Conservation (phyloP, 2,113 vertebrate species). For the Hippolais icterina region DNA sequence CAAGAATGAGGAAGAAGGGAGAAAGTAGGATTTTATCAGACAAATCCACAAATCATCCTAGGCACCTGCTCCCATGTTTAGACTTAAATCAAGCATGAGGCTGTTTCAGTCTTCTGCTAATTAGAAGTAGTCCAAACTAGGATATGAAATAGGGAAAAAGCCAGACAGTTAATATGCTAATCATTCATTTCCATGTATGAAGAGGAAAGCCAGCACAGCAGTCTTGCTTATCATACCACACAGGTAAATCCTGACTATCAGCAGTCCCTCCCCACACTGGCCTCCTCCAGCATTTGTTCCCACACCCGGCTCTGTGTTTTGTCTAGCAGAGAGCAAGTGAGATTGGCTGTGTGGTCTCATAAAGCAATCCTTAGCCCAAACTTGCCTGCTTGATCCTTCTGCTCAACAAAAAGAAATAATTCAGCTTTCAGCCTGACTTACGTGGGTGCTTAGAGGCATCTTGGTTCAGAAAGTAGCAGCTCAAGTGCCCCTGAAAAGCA, state of each 20-base stretch:
- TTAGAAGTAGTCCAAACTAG: not conserved
- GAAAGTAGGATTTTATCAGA: not conserved
- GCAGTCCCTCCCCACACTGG: not conserved
- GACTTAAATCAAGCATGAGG: not conserved
- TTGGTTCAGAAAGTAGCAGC: not conserved
- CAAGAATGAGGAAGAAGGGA: not conserved
- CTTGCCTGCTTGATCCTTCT: conserved; percentile 45
- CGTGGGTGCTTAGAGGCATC: not conserved
- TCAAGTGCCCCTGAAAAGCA: not conserved
- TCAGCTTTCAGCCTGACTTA: conserved; percentile 29
- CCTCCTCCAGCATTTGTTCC: not conserved
- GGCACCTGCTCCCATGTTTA: not conserved
- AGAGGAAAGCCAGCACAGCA: not conserved
- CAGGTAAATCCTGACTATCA: not conserved
- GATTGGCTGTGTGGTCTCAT: conserved; percentile 19
- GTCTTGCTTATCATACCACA: not conserved
- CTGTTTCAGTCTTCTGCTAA: not conserved
- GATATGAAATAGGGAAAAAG: not conserved
- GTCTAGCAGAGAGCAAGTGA: conserved; percentile 21
- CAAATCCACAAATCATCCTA: not conserved
- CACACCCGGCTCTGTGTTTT: conserved; percentile 24
- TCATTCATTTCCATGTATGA: not conserved
- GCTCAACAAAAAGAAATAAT: not conserved
- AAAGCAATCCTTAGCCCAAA: conserved; percentile 30
- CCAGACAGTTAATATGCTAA: not conserved